Evolutionary conservation across 2,888 invertebrate species (phyloP).

Genomic region (Harpagoxenus sublaevis): DNA sequence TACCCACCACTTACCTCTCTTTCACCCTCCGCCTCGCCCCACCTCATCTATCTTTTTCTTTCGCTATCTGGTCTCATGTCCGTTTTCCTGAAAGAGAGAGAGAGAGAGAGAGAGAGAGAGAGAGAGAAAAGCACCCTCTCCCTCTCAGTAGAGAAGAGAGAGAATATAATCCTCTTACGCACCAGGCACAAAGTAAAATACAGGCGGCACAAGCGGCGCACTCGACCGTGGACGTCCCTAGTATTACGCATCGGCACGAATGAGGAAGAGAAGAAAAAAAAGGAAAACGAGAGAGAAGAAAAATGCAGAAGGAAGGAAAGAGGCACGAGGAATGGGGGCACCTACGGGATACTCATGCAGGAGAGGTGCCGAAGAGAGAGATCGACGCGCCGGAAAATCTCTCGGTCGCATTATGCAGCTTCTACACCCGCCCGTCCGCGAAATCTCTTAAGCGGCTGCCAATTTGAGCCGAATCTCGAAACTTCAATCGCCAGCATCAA

Average conservation of each 20-base stretch:
- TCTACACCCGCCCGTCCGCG: constrained; percentile 60
- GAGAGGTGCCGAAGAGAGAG: constrained; percentile 47
- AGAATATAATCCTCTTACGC: constrained; percentile 85
- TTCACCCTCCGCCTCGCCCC: constrained; percentile 46
- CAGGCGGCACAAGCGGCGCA: constrained; percentile 72
- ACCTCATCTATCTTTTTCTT: constrained; percentile 28
- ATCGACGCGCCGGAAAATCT: constrained; percentile 45
- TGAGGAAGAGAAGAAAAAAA: constrained; percentile 41
- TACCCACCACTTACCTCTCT: constrained; percentile 82
- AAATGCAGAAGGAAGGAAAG: constrained; percentile 19
- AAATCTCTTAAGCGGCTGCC: constrained; percentile 79
- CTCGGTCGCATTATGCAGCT: constrained; percentile 35
- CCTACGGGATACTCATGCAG: not conserved
- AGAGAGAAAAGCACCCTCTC: constrained; percentile 2
- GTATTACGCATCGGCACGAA: constrained; percentile 72
- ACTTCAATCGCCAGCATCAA: constrained; percentile 39
- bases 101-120: constrained; percentile 16
- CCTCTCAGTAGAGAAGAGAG: constrained; percentile 47
- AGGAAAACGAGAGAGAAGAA: constrained; percentile 35
- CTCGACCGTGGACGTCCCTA: constrained; percentile 69
- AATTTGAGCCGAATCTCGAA: constrained; percentile 67
- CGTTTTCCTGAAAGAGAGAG: constrained; percentile 16
- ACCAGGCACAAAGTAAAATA: constrained; percentile 85
- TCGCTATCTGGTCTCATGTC: constrained; percentile 52
- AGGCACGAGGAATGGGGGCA: constrained; percentile 5